Conservation (phyloP, 2,113 vertebrate genomes). For the Neolamprologus brichardi region DNA sequence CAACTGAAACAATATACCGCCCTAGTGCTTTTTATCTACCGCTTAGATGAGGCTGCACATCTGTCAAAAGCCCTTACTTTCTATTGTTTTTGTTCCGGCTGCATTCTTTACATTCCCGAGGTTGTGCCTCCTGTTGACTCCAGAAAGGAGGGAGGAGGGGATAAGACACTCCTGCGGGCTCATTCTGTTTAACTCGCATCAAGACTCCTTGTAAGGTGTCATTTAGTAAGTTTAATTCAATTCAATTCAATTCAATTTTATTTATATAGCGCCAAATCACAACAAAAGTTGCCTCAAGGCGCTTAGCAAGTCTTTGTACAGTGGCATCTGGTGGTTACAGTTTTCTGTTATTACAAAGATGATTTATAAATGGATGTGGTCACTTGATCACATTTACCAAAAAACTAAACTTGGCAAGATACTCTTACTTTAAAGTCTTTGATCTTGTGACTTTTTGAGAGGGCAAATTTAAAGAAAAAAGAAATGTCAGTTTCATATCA, state of each 20-base stretch:
- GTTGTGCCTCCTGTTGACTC: conserved; percentile 34
- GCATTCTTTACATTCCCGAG: conserved; percentile 53
- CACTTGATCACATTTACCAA: neutral
- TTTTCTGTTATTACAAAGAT: neutral
- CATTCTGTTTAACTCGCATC: neutral
- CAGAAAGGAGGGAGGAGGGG: neutral
- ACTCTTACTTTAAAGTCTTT: neutral
- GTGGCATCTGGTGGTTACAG: neutral
- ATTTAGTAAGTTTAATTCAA: neutral
- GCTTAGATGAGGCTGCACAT: conserved; percentile 37
- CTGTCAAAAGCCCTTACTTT: conserved; percentile 24
- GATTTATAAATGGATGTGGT: neutral
- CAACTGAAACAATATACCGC: neutral
- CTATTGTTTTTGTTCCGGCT: conserved; percentile 39
- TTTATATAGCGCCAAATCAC: too few relatives aligned
- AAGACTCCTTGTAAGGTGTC: neutral
- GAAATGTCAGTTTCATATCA: neutral
- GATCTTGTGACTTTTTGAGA: neutral
- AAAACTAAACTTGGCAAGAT: neutral
- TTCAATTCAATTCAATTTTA: too few relatives aligned
- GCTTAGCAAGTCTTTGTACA: neutral
- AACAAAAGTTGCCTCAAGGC: too few relatives aligned
- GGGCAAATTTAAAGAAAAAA: neutral
- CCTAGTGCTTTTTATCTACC: neutral
- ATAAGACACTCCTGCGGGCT: neutral